Evolutionary conservation across 2,888 invertebrate genomes (phyloP).

Genomic region (Hirtodrosophila trivittata): DNA sequence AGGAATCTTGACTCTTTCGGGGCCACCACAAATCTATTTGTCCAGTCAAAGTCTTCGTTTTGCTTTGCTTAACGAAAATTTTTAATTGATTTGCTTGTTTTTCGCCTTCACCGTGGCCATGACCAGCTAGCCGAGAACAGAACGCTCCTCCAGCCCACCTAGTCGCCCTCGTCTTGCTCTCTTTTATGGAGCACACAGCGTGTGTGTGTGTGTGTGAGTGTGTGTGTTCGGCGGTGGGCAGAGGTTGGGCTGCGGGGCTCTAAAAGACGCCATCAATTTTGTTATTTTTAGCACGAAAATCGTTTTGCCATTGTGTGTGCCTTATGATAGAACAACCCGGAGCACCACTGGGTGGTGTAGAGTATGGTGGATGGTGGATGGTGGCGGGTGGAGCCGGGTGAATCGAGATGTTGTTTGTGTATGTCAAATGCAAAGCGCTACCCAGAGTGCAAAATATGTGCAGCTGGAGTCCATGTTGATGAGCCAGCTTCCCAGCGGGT

Average conservation of each 20-base stretch:
- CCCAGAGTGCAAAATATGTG: slow-evolving; percentile 23
- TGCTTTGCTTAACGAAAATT: slow-evolving; percentile 42
- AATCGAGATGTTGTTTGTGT: slow-evolving; percentile 6
- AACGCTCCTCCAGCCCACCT: neutral
- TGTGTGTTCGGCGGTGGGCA: too few species aligned
- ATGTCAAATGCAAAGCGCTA: slow-evolving; percentile 27
- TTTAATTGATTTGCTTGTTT: slow-evolving; percentile 71
- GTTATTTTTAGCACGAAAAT: slow-evolving; percentile 78
- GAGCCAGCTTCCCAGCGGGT: slow-evolving; percentile 17
- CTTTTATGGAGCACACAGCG: too few species aligned
- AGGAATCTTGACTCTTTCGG: slow-evolving; percentile 5
- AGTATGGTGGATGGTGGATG: neutral
- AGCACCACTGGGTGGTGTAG: slow-evolving; percentile 1
- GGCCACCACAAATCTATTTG: slow-evolving; percentile 11
- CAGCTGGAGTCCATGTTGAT: slow-evolving; percentile 27
- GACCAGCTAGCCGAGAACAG: slow-evolving; percentile 65
- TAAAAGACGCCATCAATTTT: slow-evolving; percentile 70
- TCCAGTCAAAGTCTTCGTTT: slow-evolving; percentile 36
- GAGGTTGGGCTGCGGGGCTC: neutral
- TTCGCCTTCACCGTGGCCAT: slow-evolving; percentile 78
- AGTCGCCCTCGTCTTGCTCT: slow-evolving; percentile 26
- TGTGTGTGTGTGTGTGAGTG: too few species aligned
- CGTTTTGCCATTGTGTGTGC: slow-evolving; percentile 66
- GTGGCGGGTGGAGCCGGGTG: neutral
- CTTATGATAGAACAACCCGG: slow-evolving; percentile 30